These are phyloP conservation scores for Amphibalanus amphitrite DNA, from an alignment of 1,140 invertebrate genomes.

Conservation along the genomic window DNA sequence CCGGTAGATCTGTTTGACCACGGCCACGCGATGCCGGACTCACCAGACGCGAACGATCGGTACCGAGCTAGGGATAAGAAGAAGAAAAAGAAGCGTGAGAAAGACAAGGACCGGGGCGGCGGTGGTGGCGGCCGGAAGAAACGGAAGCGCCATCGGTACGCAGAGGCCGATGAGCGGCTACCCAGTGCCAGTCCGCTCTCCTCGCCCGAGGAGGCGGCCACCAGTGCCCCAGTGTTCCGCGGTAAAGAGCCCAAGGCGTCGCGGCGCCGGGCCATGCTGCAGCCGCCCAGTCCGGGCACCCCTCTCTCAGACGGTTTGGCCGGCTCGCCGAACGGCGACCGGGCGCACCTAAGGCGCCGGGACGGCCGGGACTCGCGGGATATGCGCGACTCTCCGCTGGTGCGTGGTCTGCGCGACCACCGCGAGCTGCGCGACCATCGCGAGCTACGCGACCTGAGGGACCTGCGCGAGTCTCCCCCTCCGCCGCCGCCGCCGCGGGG, in stretches of 20 bases:
- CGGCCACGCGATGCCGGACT: not conserved
- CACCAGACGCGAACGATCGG: not conserved
- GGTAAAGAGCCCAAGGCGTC: not conserved
- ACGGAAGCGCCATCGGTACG: not conserved
- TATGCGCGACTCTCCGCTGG: not conserved
- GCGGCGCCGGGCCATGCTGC: not conserved
- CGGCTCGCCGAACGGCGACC: not conserved
- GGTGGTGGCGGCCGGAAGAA: not conserved
- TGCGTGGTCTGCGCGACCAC: not conserved
- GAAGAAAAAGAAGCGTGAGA: not conserved
- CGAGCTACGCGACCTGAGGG: not conserved
- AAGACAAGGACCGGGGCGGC: not conserved
- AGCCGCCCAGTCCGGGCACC: not conserved
- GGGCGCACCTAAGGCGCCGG: not conserved
- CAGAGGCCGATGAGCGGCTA: not conserved
- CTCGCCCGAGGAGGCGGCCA: not conserved
- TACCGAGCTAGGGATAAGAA: not conserved
- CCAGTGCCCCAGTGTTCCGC: not conserved
- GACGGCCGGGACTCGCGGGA: not conserved
- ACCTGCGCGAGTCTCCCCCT: slow-evolving; percentile 11
- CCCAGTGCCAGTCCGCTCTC: not conserved
- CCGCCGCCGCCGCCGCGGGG: slow-evolving; percentile 7
- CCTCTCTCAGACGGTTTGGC: not conserved
- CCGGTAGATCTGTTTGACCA: no score
- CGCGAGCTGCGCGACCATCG: not conserved